Percentiles rank a stretch among this genome's conserved stretches.
Evolutionary conservation across 1,140 invertebrate species (phyloP).

Genomic region (Bombus affinis): DNA sequence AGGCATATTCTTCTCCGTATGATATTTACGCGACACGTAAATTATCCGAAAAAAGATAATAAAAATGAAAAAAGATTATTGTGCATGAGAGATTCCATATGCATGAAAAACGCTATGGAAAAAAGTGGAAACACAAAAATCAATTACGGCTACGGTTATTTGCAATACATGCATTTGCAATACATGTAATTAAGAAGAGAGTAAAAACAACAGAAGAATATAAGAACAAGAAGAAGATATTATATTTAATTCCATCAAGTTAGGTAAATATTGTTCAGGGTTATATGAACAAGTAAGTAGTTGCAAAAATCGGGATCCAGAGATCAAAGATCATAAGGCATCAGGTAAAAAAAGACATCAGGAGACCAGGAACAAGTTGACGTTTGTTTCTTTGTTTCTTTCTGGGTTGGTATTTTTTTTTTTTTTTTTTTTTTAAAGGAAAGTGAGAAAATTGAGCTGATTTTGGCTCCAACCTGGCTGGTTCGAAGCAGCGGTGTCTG

Average conservation of each 20-base stretch:
- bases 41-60: background rate
- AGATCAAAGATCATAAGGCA: constrained; percentile 45
- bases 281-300: constrained; percentile 36
- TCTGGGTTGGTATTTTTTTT: background rate
- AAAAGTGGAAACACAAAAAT: constrained; percentile 37
- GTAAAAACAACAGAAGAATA: background rate
- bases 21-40: constrained; percentile 38
- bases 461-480: constrained; percentile 83
- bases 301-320: constrained; percentile 48
- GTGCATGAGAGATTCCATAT: constrained; percentile 44
- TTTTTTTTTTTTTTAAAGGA: constrained; percentile 56
- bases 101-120: constrained; percentile 17
- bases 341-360: constrained; percentile 11
- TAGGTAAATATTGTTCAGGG: constrained; percentile 1
- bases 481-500: constrained; percentile 82
- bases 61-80: background rate
- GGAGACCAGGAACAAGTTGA: constrained; percentile 38
- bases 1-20: constrained; percentile 43
- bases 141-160: constrained; percentile 58
- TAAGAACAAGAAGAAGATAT: constrained; percentile 49
- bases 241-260: constrained; percentile 48
- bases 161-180: constrained; percentile 73
- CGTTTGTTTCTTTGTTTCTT: background rate
- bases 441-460: constrained; percentile 81
- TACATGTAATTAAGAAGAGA: constrained; percentile 58